Evolutionary conservation across 2,888 invertebrate species (phyloP).

Genomic region (Watsonalla cultraria): DNA sequence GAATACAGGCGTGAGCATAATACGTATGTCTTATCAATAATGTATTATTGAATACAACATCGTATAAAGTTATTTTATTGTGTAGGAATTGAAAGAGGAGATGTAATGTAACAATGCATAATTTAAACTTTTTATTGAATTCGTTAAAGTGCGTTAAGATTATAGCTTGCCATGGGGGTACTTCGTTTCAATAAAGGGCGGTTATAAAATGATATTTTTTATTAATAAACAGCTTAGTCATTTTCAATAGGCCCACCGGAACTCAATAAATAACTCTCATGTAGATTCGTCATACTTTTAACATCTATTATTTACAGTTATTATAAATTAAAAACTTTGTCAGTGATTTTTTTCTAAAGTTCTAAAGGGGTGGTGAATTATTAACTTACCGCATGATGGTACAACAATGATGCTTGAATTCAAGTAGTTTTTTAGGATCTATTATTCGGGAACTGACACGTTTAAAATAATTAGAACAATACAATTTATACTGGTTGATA

Average conservation of each 20-base stretch:
- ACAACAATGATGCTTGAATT: not conserved
- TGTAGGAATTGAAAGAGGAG: not conserved
- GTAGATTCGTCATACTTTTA: conserved; percentile 64
- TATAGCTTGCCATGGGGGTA: conserved; percentile 49
- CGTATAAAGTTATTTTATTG: no score
- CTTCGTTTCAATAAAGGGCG: conserved; percentile 47
- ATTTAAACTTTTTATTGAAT: conserved; percentile 1
- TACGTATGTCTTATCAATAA: no score
- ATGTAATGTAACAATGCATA: not conserved
- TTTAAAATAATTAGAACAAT: no score
- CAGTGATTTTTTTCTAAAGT: conserved; percentile 22
- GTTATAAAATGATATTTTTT: conserved; percentile 51
- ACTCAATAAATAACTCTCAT: conserved; percentile 52
- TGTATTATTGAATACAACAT: no score
- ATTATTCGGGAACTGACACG: no score
- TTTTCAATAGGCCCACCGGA: conserved; percentile 35
- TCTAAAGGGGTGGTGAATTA: conserved; percentile 19
- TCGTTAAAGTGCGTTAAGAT: not conserved
- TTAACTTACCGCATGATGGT: not conserved
- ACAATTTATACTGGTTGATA: no score
- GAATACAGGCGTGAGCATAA: no score
- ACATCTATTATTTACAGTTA: conserved; percentile 55
- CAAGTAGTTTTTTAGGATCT: no score
- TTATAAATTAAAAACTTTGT: conserved; percentile 32
- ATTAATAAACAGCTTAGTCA: conserved; percentile 46